Percentiles rank a stretch among this genome's conserved stretches.
These are phyloP conservation scores for Poecilus cupreus DNA, from an alignment of 2,888 invertebrate species.

Conservation along the genomic window DNA sequence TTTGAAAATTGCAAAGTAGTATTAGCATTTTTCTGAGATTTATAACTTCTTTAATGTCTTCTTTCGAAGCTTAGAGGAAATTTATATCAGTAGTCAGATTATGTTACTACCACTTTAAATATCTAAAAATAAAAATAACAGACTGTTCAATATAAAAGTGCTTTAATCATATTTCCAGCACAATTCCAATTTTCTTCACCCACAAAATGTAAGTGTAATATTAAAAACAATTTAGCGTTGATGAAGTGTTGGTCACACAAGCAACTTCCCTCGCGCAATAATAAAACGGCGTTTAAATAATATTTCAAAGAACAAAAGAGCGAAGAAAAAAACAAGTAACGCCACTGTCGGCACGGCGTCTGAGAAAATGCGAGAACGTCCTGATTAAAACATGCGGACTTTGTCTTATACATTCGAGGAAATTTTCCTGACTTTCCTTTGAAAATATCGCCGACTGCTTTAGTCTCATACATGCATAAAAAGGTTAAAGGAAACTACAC, in stretches of 20 bases:
- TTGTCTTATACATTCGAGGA: slow-evolving; percentile 52
- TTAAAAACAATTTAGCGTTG: slow-evolving; percentile 12
- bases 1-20: not conserved
- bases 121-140: not conserved
- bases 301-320: slow-evolving; percentile 46
- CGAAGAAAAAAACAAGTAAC: slow-evolving; percentile 42
- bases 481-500: slow-evolving; percentile 36
- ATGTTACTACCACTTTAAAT: not conserved
- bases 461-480: slow-evolving; percentile 52
- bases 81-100: slow-evolving; percentile 15
- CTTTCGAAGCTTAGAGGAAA: not conserved
- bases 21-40: slow-evolving; percentile 31
- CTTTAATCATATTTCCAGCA: too few relatives aligned
- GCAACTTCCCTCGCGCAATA: slow-evolving; percentile 14
- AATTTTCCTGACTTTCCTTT: slow-evolving; percentile 49
- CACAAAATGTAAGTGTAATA: not conserved
- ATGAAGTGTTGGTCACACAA: not conserved
- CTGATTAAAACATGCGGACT: slow-evolving; percentile 56
- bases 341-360: slow-evolving; percentile 4
- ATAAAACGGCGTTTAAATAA: slow-evolving; percentile 21
- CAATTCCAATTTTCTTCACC: not conserved
- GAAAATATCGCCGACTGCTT: slow-evolving; percentile 45
- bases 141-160: not conserved
- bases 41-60: slow-evolving; percentile 16
- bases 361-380: slow-evolving; percentile 44